phyloP scores from a whole-genome alignment of 2,888 invertebrate genomes.

The Synergus japonicus region DNA sequence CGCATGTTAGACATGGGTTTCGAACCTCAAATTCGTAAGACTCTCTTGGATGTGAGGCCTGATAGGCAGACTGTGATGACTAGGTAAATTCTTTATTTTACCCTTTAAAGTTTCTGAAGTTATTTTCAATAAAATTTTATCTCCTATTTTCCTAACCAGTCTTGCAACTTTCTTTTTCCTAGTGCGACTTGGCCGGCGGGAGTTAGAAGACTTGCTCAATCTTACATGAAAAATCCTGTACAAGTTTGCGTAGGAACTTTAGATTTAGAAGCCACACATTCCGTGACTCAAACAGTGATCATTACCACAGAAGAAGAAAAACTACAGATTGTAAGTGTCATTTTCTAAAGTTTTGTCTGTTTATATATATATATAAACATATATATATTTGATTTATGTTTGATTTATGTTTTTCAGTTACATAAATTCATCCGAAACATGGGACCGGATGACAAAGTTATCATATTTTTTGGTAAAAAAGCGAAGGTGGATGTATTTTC shows the following conservation, averaged over 20 bases:
- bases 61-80: slow-evolving; percentile 98
- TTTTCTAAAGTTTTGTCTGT: background rate
- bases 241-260: slow-evolving; percentile 93
- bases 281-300: slow-evolving; percentile 89
- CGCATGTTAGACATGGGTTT: slow-evolving; percentile 85
- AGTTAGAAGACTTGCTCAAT: slow-evolving; percentile 90
- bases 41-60: slow-evolving; percentile 88
- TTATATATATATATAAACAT: slow-evolving; percentile 10
- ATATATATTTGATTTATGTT: too few relatives aligned
- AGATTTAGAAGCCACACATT: slow-evolving; percentile 93
- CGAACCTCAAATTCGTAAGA: slow-evolving; percentile 92
- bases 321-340: slow-evolving; percentile 79
- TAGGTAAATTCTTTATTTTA: slow-evolving; percentile 78
- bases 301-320: slow-evolving; percentile 87
- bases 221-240: slow-evolving; percentile 93
- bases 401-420: slow-evolving; percentile 76
- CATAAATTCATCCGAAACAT: slow-evolving; percentile 85
- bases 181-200: slow-evolving; percentile 96
- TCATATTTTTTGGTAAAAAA: slow-evolving; percentile 95
- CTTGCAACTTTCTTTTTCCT: slow-evolving; percentile 39
- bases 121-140: too few relatives aligned
- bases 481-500: slow-evolving; percentile 89
- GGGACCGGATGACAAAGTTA: slow-evolving; percentile 88
- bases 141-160: background rate
- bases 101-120: slow-evolving; percentile 9